Base-by-base conservation (phyloP, 2,113 vertebrate genomes). In the Erythrolamprus reginae region DNA sequence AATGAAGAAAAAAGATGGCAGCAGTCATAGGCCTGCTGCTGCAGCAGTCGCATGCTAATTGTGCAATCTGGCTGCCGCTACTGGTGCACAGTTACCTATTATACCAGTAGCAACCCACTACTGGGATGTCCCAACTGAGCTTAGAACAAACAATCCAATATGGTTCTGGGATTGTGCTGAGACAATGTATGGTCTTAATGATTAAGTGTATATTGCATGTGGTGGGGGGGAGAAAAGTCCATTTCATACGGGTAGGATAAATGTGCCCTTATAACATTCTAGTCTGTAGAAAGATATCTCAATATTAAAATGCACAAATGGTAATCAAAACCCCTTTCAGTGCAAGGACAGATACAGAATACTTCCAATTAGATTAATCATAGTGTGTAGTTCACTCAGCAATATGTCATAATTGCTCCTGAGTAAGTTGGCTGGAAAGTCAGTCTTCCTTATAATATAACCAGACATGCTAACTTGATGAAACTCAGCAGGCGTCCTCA, bases 301-400 rank as follows among this genome's bases (percentile, higher is more conserved):
- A 97, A 97, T 97, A 95, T 95, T 94, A 95, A 96, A 97, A 96
- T 96, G 96, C 96, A 96, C 95, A 96, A 95, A 96, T 95, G 96
- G 93, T 96, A 97, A 97, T 97, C 96, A 96, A 96, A 92, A 88
- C 94, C 95, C 95, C 96, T 97, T 97, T 97, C 96, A 97, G 92
- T 94, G 96, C 91, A 95, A 97, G 95, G 93, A 84, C 50, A 95
- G 95, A 94, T 93, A 93, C 94, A 95, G 95, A 97, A 95, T 95
- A 96, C 96, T 95, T 96, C 96, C 96, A 96, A 92, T 61, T 93
- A 97, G 96, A 96, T 97, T 97, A 97, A 97, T 97, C 96, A 97
- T 96, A 96, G 96, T 95, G 95, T 97, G 96, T 89, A 94, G 95
- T 96, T 97, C 95, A 94, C 92, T 94, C 93, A 89, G 95, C 96